These are phyloP conservation scores for Philopedon plagiatum DNA, from an alignment of 2,888 invertebrate genomes.

Conservation along the genomic window DNA sequence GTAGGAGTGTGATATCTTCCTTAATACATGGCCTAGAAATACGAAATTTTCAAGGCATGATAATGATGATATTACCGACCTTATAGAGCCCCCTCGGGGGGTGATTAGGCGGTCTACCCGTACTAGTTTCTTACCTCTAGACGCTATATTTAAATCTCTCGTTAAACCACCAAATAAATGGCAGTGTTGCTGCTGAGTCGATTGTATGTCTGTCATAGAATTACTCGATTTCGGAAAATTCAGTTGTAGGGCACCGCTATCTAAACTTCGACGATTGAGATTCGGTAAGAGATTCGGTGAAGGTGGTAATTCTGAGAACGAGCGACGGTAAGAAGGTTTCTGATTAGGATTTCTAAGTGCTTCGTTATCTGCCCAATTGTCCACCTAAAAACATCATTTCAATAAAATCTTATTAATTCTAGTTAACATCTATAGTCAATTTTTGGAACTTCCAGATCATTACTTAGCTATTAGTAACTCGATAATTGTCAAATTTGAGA, in stretches of 20 bases:
- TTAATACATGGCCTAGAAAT: no score
- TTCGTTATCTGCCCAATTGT: constrained; percentile 69
- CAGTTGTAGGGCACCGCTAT: constrained; percentile 60
- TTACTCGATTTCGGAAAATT: constrained; percentile 66
- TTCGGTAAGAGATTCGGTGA: constrained; percentile 62
- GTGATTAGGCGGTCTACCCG: no score
- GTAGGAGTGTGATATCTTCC: no score
- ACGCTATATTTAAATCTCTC: constrained; percentile 33
- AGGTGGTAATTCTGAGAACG: constrained; percentile 69
- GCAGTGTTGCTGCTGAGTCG: constrained; percentile 58
- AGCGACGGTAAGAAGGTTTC: constrained; percentile 69
- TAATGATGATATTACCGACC: no score
- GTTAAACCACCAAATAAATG: constrained; percentile 48
- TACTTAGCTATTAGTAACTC: no score
- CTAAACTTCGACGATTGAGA: constrained; percentile 66
- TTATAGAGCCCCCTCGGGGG: no score
- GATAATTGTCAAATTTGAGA: no score
- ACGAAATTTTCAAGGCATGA: no score
- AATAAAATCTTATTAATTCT: no score
- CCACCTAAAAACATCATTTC: constrained; percentile 61
- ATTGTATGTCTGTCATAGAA: constrained; percentile 67
- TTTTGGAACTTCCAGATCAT: no score
- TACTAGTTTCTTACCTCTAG: constrained; percentile 22
- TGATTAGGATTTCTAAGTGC: constrained; percentile 63
- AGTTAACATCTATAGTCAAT: no score